Base-by-base conservation (phyloP, 2,888 invertebrate genomes). In the Diplazon laetatorius region DNA sequence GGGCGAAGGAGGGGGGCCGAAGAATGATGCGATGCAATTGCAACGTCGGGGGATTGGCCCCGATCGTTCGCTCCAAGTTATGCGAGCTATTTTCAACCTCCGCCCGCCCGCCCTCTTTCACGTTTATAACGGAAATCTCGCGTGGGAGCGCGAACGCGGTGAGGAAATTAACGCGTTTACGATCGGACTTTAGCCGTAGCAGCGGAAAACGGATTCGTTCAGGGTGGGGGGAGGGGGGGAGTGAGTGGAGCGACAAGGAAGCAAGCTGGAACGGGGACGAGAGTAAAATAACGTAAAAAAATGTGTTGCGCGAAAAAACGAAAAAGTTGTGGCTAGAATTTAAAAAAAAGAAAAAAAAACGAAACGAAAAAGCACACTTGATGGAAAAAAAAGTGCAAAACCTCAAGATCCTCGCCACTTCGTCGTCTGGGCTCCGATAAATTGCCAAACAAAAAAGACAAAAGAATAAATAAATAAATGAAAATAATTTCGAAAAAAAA, bases 91-190 rank as follows among this genome's bases (percentile, higher is more conserved):
- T 63, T n/a, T 12, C 62, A 10, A 42, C 52, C 55, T 44, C 59
- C 46, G 52, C 37, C 57, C 46, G 46, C 44, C 60, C 20, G 22
- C 30, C n/a, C 42, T 14, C 8, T n/a, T n/a, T 2, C 30, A 6
- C 30, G 30, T 30, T 30, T n/a, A 65, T 16, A 35, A 35, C 46
- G n/a, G 48, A 37, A 44, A 10, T 30, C 66, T n/a, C 4, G 68
- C 10, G 14, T 8, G 55, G 46, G 25, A 18, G 14, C 18, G 50
- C 12, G 46, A 16, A 46, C 37, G 62, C 46, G 46, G 62, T 74
- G 76, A 80, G 81, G 76, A 80, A 83, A 82, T 82, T 77, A 78
- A 82, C 74, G 77, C 82, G 78, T 77, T 82, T 79, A 76, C 77
- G 73, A 70, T 44, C 70, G 62, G 63, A 74, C 78, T 75, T 46